These are phyloP conservation scores for Dryobota labecula DNA, from an alignment of 2,888 invertebrate genomes.

Conservation along the genomic window DNA sequence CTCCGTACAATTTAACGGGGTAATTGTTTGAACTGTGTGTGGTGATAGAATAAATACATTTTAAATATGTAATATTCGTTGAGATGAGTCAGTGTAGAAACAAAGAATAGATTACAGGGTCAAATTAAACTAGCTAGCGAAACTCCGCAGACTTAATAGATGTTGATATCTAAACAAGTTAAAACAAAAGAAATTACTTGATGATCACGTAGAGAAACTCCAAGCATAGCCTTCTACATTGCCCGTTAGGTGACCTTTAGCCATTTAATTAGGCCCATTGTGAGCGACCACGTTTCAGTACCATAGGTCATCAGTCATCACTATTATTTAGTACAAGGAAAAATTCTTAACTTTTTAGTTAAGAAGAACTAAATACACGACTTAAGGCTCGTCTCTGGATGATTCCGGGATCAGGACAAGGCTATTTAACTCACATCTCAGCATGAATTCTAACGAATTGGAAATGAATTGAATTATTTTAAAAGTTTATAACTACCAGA, in stretches of 20 bases:
- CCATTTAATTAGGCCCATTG: too few species aligned
- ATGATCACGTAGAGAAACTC: too few species aligned
- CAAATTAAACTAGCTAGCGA: too few species aligned
- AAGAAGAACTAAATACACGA: neutral
- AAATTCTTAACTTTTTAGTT: neutral
- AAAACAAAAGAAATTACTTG: too few species aligned
- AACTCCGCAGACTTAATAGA: too few species aligned
- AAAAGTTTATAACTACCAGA: neutral
- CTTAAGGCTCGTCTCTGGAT: neutral
- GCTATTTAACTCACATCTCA: neutral
- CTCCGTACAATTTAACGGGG: neutral
- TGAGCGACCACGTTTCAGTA: too few species aligned
- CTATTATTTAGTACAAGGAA: too few species aligned
- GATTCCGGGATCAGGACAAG: neutral
- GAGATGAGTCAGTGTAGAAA: neutral
- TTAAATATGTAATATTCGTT: too few species aligned
- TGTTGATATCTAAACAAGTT: too few species aligned
- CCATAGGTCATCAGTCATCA: too few species aligned
- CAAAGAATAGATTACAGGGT: neutral
- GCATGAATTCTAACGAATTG: neutral
- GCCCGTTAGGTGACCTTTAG: too few species aligned
- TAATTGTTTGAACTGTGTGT: constrained; percentile 1
- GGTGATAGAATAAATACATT: neutral
- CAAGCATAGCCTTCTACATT: too few species aligned
- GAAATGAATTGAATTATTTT: neutral